Base-by-base conservation (phyloP, 92 coral and sea anemone species). In the Bergia puertoricense region DNA sequence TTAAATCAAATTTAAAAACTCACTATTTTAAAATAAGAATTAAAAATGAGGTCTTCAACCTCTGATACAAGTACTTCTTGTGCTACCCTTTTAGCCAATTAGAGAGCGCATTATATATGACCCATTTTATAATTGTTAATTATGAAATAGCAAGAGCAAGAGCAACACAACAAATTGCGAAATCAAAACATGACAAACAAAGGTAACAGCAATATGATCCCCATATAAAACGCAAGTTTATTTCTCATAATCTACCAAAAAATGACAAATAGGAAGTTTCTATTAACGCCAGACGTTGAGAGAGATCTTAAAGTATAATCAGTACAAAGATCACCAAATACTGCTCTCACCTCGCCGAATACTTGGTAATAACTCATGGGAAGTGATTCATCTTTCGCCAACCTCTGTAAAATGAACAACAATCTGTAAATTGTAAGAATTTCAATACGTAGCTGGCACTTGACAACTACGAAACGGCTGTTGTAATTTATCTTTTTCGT, bases 311-410 rank as follows among this genome's bases (percentile, higher is more conserved):
- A 62, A 62, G 30, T 5, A 7, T 16, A 14, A 30, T 30, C 30
- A 62, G 69, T 18, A 37, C 2, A 39, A 62, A 46, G 4, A 0
- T 39, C 45, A 14, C 1, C 46, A 16, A 0, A 0, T 43, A 15
- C 45, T 4, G 22, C 51, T 30, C 89, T 88, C 67, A 96, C 99
- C 98, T 96, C 96, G 14, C 95, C 96, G 88, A 90, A 96, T 7
- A 91, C 99, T 86, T 94, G 96, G 77, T 96, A 96, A 81, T 93
- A 96, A 76, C 89, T 91, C 99, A 96, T 96, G 44, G 99, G 96
- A 74, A 88, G 85, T 22, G 96, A 85, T 43, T 87, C 86, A 62
- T 92, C 96, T 42, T 84, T 89, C 67, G 97, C 92, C 54, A 96
- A 92, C 82, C 94, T 93, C 99, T 96, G 74, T 16, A 51, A 51